Evolutionary conservation across 2,888 invertebrate genomes (phyloP).

Genomic region (Acrobasis suavella): DNA sequence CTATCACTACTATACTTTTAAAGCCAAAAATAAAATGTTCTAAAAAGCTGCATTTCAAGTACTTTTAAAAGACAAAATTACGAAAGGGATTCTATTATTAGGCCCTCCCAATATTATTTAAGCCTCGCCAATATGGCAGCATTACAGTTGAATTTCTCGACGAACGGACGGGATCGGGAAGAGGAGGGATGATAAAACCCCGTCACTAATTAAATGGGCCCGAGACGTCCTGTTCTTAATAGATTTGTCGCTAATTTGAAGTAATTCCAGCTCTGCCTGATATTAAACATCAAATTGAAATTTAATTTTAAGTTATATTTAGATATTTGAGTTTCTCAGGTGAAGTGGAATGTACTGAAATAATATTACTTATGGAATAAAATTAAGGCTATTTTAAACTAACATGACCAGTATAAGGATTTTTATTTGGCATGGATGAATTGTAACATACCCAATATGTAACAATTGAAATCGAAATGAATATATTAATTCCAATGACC

Average conservation of each 20-base stretch:
- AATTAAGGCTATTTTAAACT: too few species aligned
- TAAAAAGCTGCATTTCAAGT: too few species aligned
- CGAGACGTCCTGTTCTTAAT: slow-evolving; percentile 73
- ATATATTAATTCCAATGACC: too few species aligned
- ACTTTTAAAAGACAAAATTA: slow-evolving; percentile 35
- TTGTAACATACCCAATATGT: too few species aligned
- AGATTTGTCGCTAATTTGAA: slow-evolving; percentile 79
- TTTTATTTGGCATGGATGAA: too few species aligned
- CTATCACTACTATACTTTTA: too few species aligned
- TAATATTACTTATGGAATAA: background rate
- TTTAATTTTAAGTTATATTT: slow-evolving; percentile 40
- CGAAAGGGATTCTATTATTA: slow-evolving; percentile 50
- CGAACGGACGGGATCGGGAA: slow-evolving; percentile 69
- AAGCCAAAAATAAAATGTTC: too few species aligned
- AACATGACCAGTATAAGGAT: too few species aligned
- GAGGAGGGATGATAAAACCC: slow-evolving; percentile 76
- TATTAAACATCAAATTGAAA: slow-evolving; percentile 62
- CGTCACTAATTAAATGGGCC: slow-evolving; percentile 79
- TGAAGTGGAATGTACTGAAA: background rate
- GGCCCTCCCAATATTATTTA: slow-evolving; percentile 65
- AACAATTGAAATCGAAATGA: too few species aligned
- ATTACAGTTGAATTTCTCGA: slow-evolving; percentile 66
- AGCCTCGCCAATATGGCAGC: slow-evolving; percentile 68
- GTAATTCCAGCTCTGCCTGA: slow-evolving; percentile 61
- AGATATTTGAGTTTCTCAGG: background rate